phyloP scores from a whole-genome alignment of 1,140 invertebrate genomes.

The Chymomyza costata region DNA sequence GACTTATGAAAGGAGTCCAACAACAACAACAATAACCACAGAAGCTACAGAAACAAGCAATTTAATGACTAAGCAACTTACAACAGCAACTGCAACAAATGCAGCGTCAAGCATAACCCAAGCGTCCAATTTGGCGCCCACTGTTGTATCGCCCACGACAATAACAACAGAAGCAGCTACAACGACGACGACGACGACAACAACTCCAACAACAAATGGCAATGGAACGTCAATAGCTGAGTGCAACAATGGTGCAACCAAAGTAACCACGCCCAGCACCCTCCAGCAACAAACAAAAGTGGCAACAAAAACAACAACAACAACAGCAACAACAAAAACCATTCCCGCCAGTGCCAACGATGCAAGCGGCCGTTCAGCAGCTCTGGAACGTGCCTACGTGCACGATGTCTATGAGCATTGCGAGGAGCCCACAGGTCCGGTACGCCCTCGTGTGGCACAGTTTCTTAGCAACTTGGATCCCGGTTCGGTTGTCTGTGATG shows the following conservation, averaged over 20 bases:
- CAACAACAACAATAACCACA: constrained; percentile 20
- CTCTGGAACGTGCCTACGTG: constrained; percentile 94
- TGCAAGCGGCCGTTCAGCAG: constrained; percentile 79
- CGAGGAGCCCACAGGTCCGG: constrained; percentile 82
- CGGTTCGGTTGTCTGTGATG: constrained; percentile 93
- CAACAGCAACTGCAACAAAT: constrained; percentile 53
- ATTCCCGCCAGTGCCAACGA: constrained; percentile 36
- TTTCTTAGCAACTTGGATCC: constrained; percentile 92
- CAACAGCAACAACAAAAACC: constrained; percentile 23
- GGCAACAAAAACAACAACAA: constrained; percentile 8
- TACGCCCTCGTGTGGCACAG: constrained; percentile 89
- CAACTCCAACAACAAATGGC: constrained; percentile 17
- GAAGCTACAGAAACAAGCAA: constrained; percentile 28
- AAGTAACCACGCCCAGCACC: constrained; percentile 25
- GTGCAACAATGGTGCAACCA: constrained; percentile 11
- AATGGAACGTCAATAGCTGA: too few species aligned
- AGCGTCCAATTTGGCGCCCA: constrained; percentile 54
- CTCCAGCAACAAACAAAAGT: constrained; percentile 11
- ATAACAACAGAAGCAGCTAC: constrained; percentile 18
- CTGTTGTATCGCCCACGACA: constrained; percentile 56
- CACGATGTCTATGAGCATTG: constrained; percentile 95
- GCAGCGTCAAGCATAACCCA: constrained; percentile 56
- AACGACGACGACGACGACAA: constrained; percentile 31
- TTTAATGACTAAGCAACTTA: constrained; percentile 67
- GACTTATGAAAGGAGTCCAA: constrained; percentile 3